phyloP scores from a whole-genome alignment of 2,113 vertebrate genomes.

The Gymnocephalus cernua region DNA sequence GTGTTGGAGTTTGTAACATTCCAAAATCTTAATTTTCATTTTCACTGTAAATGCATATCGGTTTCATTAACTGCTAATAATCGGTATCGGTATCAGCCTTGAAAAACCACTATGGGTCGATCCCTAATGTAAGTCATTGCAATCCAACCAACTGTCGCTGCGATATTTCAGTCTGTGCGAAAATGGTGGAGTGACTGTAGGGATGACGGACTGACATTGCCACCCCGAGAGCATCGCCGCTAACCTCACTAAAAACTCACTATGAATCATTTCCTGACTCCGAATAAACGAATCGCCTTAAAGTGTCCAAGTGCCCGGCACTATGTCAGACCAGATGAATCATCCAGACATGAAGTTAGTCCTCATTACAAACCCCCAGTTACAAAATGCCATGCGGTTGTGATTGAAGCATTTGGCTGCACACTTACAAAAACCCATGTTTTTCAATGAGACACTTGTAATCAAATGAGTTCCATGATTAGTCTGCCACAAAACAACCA shows the following conservation, averaged over 20 bases:
- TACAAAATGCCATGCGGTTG: conserved; percentile 33
- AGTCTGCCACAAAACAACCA: conserved; percentile 59
- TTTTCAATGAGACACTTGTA: conserved; percentile 80
- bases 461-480: conserved; percentile 77
- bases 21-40: no score
- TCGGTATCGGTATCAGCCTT: no score
- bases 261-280: conserved; percentile 2
- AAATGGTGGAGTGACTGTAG: not conserved
- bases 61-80: no score
- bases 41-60: no score
- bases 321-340: conserved; percentile 7
- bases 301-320: not conserved
- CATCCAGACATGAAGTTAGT: conserved; percentile 35
- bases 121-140: no score
- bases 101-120: no score
- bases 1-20: no score
- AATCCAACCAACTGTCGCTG: not conserved
- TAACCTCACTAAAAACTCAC: not conserved
- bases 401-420: conserved; percentile 68
- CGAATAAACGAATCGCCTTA: not conserved
- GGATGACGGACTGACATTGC: not conserved
- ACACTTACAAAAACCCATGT: conserved; percentile 76
- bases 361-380: conserved; percentile 41
- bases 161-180: not conserved
- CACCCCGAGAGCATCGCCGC: not conserved